These are phyloP conservation scores for Trichogramma evanescens DNA, from an alignment of 2,888 invertebrate genomes.

Conservation along the genomic window DNA sequence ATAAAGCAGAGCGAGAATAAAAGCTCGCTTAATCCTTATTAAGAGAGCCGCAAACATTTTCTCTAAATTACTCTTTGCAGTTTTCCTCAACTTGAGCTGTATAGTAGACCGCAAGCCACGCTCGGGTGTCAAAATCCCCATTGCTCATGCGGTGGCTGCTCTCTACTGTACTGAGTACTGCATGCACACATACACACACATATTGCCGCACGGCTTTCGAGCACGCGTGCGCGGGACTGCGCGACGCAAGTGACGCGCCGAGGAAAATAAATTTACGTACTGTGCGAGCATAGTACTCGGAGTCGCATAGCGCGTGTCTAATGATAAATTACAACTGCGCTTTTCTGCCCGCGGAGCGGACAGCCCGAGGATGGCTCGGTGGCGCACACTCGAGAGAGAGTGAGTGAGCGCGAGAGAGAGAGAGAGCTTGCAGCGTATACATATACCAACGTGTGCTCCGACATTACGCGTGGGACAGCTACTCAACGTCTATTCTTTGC, in stretches of 20 bases:
- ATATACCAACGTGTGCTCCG: background rate
- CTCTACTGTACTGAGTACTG: no score
- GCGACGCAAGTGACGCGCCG: no score
- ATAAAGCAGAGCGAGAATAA: background rate
- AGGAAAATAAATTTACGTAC: constrained; percentile 12
- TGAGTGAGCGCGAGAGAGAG: no score
- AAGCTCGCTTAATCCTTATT: constrained; percentile 9
- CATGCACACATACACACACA: background rate
- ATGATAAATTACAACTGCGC: constrained; percentile 22
- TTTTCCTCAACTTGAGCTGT: no score
- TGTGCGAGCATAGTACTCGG: background rate
- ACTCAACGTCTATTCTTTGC: constrained; percentile 19
- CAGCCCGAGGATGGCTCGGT: no score
- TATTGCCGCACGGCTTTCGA: background rate
- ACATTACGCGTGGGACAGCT: constrained; percentile 15
- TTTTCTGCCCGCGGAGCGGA: background rate
- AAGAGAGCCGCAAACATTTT: constrained; percentile 7
- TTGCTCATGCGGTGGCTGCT: background rate
- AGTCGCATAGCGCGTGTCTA: background rate
- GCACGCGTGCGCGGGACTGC: background rate
- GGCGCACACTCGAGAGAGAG: no score
- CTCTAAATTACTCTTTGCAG: constrained; percentile 2
- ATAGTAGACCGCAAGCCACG: background rate
- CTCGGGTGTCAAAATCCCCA: constrained; percentile 13
- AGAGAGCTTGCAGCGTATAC: no score